Evolutionary conservation across 2,113 vertebrate species (phyloP).

Genomic region (Cyphotilapia sp.): DNA sequence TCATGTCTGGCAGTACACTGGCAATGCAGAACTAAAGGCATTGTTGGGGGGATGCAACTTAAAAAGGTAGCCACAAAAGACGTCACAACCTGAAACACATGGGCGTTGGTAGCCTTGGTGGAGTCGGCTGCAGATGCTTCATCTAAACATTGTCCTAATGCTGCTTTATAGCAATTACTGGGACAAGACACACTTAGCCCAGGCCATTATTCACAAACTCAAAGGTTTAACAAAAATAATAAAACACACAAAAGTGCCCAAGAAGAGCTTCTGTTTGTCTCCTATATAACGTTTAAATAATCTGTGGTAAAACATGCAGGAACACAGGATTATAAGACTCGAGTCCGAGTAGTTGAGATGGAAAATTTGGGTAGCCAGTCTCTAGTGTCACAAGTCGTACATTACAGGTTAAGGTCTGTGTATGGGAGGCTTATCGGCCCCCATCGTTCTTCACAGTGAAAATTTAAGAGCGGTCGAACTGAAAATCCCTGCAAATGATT

Average conservation of each 20-base stretch:
- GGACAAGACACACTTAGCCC: background rate
- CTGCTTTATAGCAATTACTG: background rate
- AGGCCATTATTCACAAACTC: slow-evolving; percentile 13
- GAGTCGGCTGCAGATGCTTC: background rate
- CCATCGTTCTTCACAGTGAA: slow-evolving; percentile 50
- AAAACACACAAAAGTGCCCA: background rate
- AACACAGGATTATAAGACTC: background rate
- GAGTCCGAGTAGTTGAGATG: background rate
- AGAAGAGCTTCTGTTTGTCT: background rate
- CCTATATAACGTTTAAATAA: background rate
- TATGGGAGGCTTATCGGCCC: slow-evolving; percentile 5
- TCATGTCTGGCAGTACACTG: slow-evolving; percentile 23
- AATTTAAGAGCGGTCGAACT: background rate
- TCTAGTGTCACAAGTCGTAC: background rate
- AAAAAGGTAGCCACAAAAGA: slow-evolving; percentile 18
- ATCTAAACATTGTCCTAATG: background rate
- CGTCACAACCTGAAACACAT: slow-evolving; percentile 21
- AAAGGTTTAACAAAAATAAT: background rate
- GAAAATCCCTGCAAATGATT: slow-evolving; percentile 2
- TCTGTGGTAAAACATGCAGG: slow-evolving; percentile 13
- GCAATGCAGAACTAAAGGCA: slow-evolving; percentile 19
- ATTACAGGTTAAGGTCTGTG: slow-evolving; percentile 25
- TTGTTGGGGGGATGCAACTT: background rate
- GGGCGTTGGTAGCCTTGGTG: background rate
- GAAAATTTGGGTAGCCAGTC: background rate